Conservation (phyloP, 2,113 vertebrate species). For the Brachyhypopomus gauderio region DNA sequence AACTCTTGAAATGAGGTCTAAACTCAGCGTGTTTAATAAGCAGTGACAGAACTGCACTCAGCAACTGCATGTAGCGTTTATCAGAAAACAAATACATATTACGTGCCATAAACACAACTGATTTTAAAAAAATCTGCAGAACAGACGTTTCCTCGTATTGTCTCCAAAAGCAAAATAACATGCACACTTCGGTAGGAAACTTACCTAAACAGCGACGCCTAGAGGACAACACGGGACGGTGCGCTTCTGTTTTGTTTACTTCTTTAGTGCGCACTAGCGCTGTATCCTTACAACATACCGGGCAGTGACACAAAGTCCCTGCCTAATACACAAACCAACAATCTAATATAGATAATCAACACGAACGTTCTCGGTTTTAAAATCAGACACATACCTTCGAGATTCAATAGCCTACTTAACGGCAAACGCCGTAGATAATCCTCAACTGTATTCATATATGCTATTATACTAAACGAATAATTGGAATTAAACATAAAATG, state of each 20-base stretch:
- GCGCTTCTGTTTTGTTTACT: constrained; percentile 62
- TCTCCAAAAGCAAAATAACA: neutral
- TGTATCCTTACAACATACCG: constrained; percentile 5
- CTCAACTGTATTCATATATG: too few species aligned
- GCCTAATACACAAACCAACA: neutral
- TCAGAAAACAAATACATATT: too few species aligned
- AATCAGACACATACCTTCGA: neutral
- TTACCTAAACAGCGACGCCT: constrained; percentile 60
- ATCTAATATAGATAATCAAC: neutral
- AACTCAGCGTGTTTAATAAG: neutral
- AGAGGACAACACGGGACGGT: constrained; percentile 8
- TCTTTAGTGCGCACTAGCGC: constrained; percentile 70
- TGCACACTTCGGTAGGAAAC: neutral
- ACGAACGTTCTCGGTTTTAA: neutral
- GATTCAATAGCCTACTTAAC: neutral
- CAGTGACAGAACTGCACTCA: neutral
- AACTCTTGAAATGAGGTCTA: neutral
- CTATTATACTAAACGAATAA: too few species aligned
- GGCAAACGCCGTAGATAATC: too few species aligned
- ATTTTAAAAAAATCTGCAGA: too few species aligned
- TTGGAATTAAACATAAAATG: too few species aligned
- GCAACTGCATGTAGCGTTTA: neutral
- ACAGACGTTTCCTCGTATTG: too few species aligned
- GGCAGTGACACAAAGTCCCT: neutral
- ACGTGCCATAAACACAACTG: too few species aligned